Evolutionary conservation across 2,113 vertebrate genomes (phyloP).

Genomic region (Gadus chalcogrammus): DNA sequence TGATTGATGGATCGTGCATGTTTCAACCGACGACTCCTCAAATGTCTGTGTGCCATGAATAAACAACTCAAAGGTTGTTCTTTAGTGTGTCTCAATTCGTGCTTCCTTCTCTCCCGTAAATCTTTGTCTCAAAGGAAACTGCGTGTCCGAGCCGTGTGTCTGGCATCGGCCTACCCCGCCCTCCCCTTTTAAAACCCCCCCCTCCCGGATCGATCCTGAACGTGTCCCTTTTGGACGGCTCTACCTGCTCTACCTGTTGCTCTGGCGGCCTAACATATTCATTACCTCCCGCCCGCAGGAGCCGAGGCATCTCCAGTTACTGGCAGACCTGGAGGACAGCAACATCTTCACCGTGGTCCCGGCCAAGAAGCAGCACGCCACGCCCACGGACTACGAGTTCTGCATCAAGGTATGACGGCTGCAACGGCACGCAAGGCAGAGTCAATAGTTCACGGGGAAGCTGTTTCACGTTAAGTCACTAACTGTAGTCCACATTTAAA

Average conservation of each 20-base stretch:
- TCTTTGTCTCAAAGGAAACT: no score
- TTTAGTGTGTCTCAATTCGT: no score
- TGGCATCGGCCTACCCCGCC: no score
- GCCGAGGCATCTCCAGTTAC: slow-evolving; percentile 91
- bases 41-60: no score
- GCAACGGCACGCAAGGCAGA: background rate
- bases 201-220: background rate
- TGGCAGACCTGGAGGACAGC: slow-evolving; percentile 92
- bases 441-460: slow-evolving; percentile 1
- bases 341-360: slow-evolving; percentile 85
- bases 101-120: no score
- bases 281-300: slow-evolving; percentile 76
- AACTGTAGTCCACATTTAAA: no score
- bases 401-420: slow-evolving; percentile 86
- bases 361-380: slow-evolving; percentile 86
- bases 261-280: slow-evolving; percentile 40
- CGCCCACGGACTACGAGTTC: slow-evolving; percentile 90
- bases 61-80: no score
- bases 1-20: no score
- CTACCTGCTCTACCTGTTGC: slow-evolving; percentile 29
- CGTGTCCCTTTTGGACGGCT: slow-evolving; percentile 9
- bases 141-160: no score
- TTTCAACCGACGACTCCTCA: no score
- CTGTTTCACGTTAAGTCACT: no score
- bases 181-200: no score